Evolutionary conservation across 30 jellyfish, hydroid and myxozoan species (phyloP).

Genomic region (Mastigias papua): DNA sequence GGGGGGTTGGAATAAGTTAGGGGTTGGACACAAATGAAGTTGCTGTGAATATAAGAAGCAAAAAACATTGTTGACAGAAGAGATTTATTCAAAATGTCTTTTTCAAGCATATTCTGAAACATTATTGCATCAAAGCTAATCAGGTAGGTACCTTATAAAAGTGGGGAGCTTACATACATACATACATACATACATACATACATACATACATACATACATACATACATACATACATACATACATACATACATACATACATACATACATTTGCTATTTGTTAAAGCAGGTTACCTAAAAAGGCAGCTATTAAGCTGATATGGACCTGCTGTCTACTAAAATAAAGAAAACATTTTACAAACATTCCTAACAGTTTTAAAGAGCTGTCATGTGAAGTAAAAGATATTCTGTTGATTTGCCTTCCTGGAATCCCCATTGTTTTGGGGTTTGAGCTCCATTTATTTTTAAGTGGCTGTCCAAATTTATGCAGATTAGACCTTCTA

Average conservation of each 20-base stretch:
- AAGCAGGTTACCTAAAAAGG: not conserved
- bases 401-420: constrained; percentile 32
- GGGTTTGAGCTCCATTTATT: constrained; percentile 33
- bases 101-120: not conserved
- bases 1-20: not conserved
- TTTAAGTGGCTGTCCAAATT: constrained; percentile 41
- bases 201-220: constrained; percentile 14
- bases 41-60: not conserved
- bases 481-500: constrained; percentile 27
- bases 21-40: not conserved
- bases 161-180: constrained; percentile 9
- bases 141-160: not conserved
- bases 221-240: constrained; percentile 8
- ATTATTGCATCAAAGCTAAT: not conserved
- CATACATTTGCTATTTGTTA: not conserved
- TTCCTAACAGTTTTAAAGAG: not conserved
- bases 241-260: constrained; percentile 16
- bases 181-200: constrained; percentile 7
- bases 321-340: not conserved
- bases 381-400: constrained; percentile 24
- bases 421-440: constrained; percentile 45
- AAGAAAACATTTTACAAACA: not conserved
- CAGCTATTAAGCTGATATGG: not conserved
- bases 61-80: not conserved
- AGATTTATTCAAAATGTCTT: not conserved